Conservation (phyloP, 2,888 invertebrate genomes). For the Plebejus anna region DNA sequence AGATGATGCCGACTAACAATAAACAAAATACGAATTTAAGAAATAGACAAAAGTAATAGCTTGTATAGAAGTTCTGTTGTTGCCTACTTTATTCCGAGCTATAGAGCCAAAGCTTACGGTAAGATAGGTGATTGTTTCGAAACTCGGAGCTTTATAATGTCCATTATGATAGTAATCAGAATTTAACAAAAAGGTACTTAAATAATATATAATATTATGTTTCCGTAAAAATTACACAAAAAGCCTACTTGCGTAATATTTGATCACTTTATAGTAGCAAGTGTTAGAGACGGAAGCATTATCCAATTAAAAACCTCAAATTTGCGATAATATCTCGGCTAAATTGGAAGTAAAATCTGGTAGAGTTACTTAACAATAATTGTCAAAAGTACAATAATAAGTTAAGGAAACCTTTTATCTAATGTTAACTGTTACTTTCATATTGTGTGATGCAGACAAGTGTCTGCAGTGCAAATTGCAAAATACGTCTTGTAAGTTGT, state of each 20-base stretch:
- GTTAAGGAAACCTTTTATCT: background rate
- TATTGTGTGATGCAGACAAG: background rate
- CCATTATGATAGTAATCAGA: background rate
- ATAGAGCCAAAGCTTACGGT: background rate
- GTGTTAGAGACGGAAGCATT: constrained; percentile 10
- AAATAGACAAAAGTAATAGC: background rate
- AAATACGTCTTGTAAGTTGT: no score
- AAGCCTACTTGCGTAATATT: background rate
- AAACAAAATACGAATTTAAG: no score
- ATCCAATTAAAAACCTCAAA: constrained; percentile 9
- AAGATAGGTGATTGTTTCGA: background rate
- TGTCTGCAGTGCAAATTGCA: background rate
- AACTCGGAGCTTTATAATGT: background rate
- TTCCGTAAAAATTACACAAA: background rate
- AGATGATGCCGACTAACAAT: no score
- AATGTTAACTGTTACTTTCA: background rate
- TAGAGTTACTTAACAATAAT: constrained; percentile 2
- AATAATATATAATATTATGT: background rate
- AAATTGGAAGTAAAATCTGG: background rate
- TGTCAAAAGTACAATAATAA: background rate
- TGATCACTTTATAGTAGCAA: constrained; percentile 1
- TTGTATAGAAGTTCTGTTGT: background rate
- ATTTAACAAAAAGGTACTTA: background rate
- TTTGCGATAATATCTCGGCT: background rate
- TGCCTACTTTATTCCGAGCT: background rate